Base-by-base conservation (phyloP, 2,113 vertebrate species). In the Falco punctatus region DNA sequence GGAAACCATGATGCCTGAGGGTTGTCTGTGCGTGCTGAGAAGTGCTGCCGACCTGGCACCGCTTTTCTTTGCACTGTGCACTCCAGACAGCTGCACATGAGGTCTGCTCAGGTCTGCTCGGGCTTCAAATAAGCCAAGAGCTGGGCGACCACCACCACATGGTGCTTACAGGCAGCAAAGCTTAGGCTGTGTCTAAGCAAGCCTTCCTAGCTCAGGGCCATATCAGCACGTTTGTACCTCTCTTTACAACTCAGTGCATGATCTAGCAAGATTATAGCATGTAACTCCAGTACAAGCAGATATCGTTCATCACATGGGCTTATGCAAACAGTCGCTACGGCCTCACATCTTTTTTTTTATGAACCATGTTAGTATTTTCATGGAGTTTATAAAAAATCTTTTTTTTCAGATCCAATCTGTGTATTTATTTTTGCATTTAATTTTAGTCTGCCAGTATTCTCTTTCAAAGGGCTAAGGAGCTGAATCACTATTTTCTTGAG, bases 401-500 rank as follows among this genome's bases (percentile, higher is more conserved):
- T 21, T 62, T 86, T 86, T 84, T n/a, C 23, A 8, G 40, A 32
- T 54, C 35, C 40, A 95, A 90, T 93, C 64, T 67, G 18, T 83
- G 27, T 83, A 90, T 71, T 92, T 95, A 48, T 81, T 89, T 89
- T 74, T 67, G 33, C 72, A 30, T 87, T 94, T 90, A 81, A 86
- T 96, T 97, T 91, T 72, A 94, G 80, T 28, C 40, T 3, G 2
- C 15, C 23, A 72, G 23, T 79, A 74, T 79, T 86, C 23, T 82
- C 49, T 95, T 93, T 69, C 32, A 35, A 90, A 79, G 28, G 35
- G 13, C 35, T 85, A 58, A 85, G 66, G 13, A 95, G 40, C 22
- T 79, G 86, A 96, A 83, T 92, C 88, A 91, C 35, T 91, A 35
- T 64, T 92, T 95, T 74, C n/a, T 78, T 71, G 55, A 64, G 67